A percentile compares a stretch with the other conserved stretches of the same genome.
Conservation (phyloP, 2,113 vertebrate species). For the Syngnathus floridae region DNA sequence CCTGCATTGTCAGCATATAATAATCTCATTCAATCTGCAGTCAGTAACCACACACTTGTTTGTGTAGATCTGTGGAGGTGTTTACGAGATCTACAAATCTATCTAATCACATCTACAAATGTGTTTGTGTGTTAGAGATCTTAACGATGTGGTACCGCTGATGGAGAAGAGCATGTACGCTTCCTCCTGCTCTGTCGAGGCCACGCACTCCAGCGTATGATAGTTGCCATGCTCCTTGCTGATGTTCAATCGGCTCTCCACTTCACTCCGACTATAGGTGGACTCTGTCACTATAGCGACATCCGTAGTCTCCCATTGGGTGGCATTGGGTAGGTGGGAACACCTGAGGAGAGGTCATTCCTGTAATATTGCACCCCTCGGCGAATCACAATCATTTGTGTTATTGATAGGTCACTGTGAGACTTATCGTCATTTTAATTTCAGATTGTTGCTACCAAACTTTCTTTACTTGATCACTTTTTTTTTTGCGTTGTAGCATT, state of each 20-base stretch:
- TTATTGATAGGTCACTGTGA: neutral
- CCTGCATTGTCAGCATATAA: constrained; percentile 57
- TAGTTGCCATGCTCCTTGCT: constrained; percentile 71
- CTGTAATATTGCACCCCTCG: neutral
- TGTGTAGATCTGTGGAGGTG: neutral
- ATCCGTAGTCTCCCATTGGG: constrained; percentile 71
- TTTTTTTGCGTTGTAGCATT: neutral
- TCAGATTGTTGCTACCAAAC: no score
- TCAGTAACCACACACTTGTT: constrained; percentile 41
- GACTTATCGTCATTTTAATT: neutral
- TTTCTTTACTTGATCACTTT: neutral
- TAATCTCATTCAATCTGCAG: constrained; percentile 64
- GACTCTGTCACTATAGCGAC: constrained; percentile 69
- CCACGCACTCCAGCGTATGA: constrained; percentile 87
- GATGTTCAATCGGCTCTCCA: constrained; percentile 85
- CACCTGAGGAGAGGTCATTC: constrained; percentile 62
- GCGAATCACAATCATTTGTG: neutral
- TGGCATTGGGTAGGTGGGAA: constrained; percentile 72
- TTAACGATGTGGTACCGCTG: constrained; percentile 54
- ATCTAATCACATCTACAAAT: neutral
- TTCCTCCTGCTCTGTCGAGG: constrained; percentile 76
- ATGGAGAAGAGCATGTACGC: constrained; percentile 86
- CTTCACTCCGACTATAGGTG: constrained; percentile 76
- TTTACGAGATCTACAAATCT: neutral
- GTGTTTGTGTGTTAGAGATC: constrained; percentile 8